Evolutionary conservation across 2,888 invertebrate species (phyloP).

Genomic region (Eumerus sabulonum): DNA sequence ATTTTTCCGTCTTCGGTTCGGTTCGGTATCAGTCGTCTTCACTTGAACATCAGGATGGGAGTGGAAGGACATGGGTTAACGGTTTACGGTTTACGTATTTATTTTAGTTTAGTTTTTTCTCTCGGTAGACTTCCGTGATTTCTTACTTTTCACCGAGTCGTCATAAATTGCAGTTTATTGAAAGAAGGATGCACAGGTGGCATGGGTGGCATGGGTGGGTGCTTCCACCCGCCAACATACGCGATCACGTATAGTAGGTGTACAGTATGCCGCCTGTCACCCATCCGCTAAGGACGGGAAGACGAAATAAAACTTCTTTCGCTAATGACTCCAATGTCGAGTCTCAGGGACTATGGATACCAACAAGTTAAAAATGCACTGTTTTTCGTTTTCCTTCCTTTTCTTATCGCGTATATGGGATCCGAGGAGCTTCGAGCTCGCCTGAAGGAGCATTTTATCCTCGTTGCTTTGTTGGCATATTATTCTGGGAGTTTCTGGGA

Average conservation of each 20-base stretch:
- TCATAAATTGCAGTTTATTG: constrained; percentile 68
- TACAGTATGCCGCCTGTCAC: constrained; percentile 64
- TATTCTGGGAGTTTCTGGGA: constrained; percentile 26
- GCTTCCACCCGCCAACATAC: constrained; percentile 53
- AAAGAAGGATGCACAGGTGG: constrained; percentile 46
- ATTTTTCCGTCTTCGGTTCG: constrained; percentile 15
- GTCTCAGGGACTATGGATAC: constrained; percentile 59
- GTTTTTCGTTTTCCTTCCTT: constrained; percentile 15
- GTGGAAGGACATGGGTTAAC: too few species aligned
- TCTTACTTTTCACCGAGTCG: constrained; percentile 68
- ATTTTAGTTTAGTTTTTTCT: constrained; percentile 43
- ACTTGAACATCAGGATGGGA: too few species aligned
- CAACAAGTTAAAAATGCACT: constrained; percentile 65
- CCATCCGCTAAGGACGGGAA: constrained; percentile 20
- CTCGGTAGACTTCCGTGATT: constrained; percentile 61
- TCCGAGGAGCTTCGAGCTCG: constrained; percentile 3
- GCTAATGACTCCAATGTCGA: constrained; percentile 63
- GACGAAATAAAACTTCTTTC: constrained; percentile 45
- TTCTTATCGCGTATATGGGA: neutral
- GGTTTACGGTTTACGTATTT: constrained; percentile 50
- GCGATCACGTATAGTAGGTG: constrained; percentile 54
- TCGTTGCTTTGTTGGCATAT: constrained; percentile 15
- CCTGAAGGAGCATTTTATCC: constrained; percentile 21
- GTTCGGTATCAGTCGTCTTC: constrained; percentile 18
- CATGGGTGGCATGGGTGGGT: neutral